Evolutionary conservation across 1,140 invertebrate species (phyloP).

Genomic region (Drosophila triauraria): DNA sequence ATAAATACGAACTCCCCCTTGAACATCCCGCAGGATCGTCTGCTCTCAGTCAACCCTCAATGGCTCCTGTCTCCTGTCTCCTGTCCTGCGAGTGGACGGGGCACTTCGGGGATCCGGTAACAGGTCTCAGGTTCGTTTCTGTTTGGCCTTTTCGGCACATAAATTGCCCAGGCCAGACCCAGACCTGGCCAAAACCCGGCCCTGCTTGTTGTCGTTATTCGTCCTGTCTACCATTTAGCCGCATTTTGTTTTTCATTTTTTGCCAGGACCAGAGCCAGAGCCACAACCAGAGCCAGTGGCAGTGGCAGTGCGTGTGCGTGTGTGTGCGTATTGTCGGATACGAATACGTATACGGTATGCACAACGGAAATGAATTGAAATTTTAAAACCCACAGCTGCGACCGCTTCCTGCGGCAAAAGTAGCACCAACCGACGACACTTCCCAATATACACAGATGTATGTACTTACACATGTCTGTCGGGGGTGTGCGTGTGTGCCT

Average conservation of each 20-base stretch:
- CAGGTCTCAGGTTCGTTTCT: conserved; percentile 39
- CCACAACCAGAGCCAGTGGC: conserved; percentile 1
- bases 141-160: conserved; percentile 66
- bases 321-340: conserved; percentile 13
- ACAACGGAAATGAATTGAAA: conserved; percentile 83
- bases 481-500: conserved; percentile 1
- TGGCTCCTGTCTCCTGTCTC: background rate
- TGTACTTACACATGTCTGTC: conserved; percentile 52
- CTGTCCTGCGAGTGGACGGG: background rate
- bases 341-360: conserved; percentile 50
- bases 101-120: conserved; percentile 28
- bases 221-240: conserved; percentile 74
- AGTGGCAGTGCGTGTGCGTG: conserved; percentile 5
- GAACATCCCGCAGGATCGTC: background rate
- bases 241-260: conserved; percentile 54
- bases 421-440: conserved; percentile 67
- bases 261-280: conserved; percentile 5
- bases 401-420: conserved; percentile 82
- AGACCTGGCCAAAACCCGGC: conserved; percentile 20
- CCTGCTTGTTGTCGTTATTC: conserved; percentile 47
- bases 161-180: conserved; percentile 53
- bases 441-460: conserved; percentile 48
- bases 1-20: too few species aligned
- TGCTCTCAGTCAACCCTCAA: background rate
- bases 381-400: conserved; percentile 83